Base-by-base conservation (phyloP, 2,888 invertebrate genomes). In the Pyrgus malvae region DNA sequence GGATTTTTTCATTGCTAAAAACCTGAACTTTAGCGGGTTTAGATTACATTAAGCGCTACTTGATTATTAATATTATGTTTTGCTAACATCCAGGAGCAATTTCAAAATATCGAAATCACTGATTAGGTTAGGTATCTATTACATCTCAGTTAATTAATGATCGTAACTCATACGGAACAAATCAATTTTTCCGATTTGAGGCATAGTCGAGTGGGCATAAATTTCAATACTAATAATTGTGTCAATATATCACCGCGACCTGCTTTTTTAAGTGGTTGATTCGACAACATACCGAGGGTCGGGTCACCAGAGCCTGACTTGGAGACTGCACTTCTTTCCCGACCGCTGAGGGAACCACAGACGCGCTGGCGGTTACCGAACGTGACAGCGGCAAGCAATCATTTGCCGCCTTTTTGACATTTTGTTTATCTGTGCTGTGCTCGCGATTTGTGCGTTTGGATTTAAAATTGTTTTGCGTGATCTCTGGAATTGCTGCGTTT, bases 191-290 rank as follows among this genome's bases (percentile, higher is more conserved):
- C 40, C 14, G 8, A 41, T 49, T 41, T 41, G 12, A 2, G 14
- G 21, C 9, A 6, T n/a, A 35, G n/a, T 21, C 23, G 23, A 21
- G 9, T n/a, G 23, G 48, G 33, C 41, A 50, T 41, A 50, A 42
- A 46, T 35, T 14, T 41, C 31, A 29, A 21, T 29, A 6, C 3
- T 35, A 35, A 51, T 41, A 35, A 50, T 42, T 27, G 27, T 51
- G 50, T 51, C 42, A 51, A 51, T 42, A 48, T 37, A 48, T 48
- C 35, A 35, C 50, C 19, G 4, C 23, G 50, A 42, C 42, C 50
- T 51, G 35, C 35, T 35, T 44, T 45, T 23, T 48, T 14, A 27
- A 29, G 23, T 31, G 4, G 41, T 16, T 27, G 23, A 29, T 11
- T 23, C 21, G 17, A 48, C 48, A 12, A 38, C 27, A 50, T 40